These are phyloP conservation scores for Alca torda DNA, from an alignment of 2,797 vertebrate species.

Conservation along the genomic window DNA sequence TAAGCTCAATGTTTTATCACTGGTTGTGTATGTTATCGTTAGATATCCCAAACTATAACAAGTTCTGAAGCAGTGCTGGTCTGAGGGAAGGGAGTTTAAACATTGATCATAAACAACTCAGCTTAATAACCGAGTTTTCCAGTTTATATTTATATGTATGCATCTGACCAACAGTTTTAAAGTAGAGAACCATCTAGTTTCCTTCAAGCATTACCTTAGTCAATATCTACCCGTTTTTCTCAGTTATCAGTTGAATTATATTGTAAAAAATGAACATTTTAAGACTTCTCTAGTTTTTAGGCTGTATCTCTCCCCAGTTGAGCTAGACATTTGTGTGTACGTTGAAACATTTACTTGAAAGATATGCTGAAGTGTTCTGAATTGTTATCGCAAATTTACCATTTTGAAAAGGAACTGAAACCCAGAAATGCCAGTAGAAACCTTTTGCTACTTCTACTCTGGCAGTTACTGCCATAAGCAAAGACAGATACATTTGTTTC, in stretches of 20 bases:
- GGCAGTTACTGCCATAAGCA: conserved; percentile 35
- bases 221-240: not conserved
- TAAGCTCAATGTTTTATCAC: not conserved
- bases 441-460: conserved; percentile 13
- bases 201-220: not conserved
- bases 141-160: not conserved
- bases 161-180: not conserved
- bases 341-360: not conserved
- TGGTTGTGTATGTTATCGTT: not conserved
- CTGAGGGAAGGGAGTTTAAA: not conserved
- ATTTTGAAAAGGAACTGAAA: not conserved
- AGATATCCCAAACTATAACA: not conserved
- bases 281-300: not conserved
- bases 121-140: not conserved
- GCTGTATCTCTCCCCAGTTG: not conserved
- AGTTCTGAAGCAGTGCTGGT: not conserved
- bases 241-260: not conserved
- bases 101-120: not conserved
- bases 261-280: not conserved
- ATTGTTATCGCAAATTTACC: not conserved
- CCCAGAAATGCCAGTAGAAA: conserved; percentile 15
- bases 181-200: not conserved
- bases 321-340: not conserved
- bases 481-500: conserved; percentile 47
- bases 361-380: not conserved